Base-by-base conservation (phyloP, 2,888 invertebrate genomes). In the Bedellia somnulentella region DNA sequence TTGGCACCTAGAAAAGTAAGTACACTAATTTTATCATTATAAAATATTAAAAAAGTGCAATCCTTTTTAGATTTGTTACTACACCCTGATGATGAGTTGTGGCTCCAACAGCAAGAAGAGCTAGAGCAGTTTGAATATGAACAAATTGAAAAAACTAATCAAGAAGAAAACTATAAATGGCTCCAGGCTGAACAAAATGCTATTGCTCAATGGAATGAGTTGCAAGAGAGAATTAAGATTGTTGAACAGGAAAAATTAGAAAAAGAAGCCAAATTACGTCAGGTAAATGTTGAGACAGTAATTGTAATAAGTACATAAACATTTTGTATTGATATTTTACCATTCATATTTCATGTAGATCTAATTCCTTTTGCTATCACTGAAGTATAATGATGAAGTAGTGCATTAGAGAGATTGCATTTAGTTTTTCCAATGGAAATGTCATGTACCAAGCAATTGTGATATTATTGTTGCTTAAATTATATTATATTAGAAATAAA, bases 161-260 rank as follows among this genome's bases (percentile, higher is more conserved):
- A 62, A 23, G 64, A 78, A 45, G 78, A 79, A 41, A 81, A 89
- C 51, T 62, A 71, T 30, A 75, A 79, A 40, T 91, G 89, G 89
- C 39, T 85, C 14, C 67, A 79, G 41, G 80, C 81, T 11, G 90
- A 90, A 59, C 60, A 71, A 36, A 54, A 77, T 40, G 82, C 85
- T 1, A 80, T 84, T 37, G 63, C 77, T 39, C 78, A 82, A 41
- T 90, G 88, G 80, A 53, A 59, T 15, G 63, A 80, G 44, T 49
- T 83, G 21, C 83, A 86, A 45, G 66, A 76, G 33, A 78, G 78
- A 37, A 71, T 80, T 27, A 67, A 77, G 33, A 64, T 60, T 31
- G 67, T 82, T 1, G 67, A 77, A 35, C 78, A 80, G 36, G 78
- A 80, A 40, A 70, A 79, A 37, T 63, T 80, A 24, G 79, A 80